Evolutionary conservation across 2,113 vertebrate species (phyloP), one percentile per base, ranked within the genome.

Genomic region (Irena cyanogastra): DNA sequence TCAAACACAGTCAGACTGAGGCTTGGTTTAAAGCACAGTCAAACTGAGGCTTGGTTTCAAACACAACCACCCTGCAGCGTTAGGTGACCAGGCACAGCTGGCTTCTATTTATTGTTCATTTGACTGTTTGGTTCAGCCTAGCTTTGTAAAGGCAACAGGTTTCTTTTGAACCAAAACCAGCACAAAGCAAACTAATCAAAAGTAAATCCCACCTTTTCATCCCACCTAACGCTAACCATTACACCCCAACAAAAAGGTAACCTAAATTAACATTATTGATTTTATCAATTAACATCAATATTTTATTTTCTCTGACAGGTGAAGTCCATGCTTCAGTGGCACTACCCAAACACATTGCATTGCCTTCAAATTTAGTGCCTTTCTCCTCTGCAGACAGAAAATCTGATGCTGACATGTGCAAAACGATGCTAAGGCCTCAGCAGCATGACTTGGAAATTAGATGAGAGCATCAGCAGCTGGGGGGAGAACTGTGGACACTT

Each of bases 381-480:
- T 87, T 79, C 71, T 86, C 33, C 39, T 91, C 77, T 85, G 50
- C 61, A 91, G 88, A 60, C 50, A 78, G 75, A 61, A 70, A 54
- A 45, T 61, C 47, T 90, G 69, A 83, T 53, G n/a, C 0, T 90
- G 69, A n/a, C 89, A 70, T 91, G 93, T 95, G 35, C 68, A 72
- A 49, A 90, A 92, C 57, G 68, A 31, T 65, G 31, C 33, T 69
- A 60, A 83, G 79, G 65, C 82, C 93, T 92, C 76, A 63, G 93
- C 83, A 90, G 60, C 81, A 42, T 72, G 93, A 86, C 87, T 90
- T 66, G 65, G 82, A 93, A 95, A 94, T 93, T 56, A 93, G 53
- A 96, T 90, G 79, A 96, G 82, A 84, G 37, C 76, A 82, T 69
- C 77, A 89, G 54, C 33, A 92, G 83, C 87, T 79, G 69, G 64